Evolutionary conservation across 2,888 invertebrate genomes (phyloP).

Genomic region (Luperina nickerlii): DNA sequence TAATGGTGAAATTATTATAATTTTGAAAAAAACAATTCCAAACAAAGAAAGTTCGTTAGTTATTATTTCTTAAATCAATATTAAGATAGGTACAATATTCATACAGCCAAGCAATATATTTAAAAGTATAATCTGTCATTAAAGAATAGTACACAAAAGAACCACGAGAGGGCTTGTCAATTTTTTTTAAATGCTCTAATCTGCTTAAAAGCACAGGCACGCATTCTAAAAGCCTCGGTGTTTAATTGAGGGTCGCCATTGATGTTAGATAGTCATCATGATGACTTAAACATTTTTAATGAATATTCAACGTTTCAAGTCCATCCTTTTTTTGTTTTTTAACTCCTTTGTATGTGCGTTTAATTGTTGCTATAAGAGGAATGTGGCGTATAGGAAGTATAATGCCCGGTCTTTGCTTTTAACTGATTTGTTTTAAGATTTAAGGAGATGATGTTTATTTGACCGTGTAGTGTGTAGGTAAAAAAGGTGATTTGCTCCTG

Average conservation of each 20-base stretch:
- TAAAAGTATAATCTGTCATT: constrained; percentile 64
- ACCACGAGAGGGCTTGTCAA: constrained; percentile 77
- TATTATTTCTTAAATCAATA: constrained; percentile 34
- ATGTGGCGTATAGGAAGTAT: constrained; percentile 66
- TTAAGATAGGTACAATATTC: constrained; percentile 42
- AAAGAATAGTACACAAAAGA: constrained; percentile 68
- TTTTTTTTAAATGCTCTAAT: constrained; percentile 75
- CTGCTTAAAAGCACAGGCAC: constrained; percentile 77
- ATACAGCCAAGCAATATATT: constrained; percentile 43
- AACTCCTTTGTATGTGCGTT: constrained; percentile 62
- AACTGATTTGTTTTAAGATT: constrained; percentile 62
- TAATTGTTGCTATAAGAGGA: constrained; percentile 70
- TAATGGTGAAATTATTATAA: neutral
- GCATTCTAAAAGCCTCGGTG: constrained; percentile 77
- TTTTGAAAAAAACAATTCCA: neutral
- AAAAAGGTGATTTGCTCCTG: constrained; percentile 15
- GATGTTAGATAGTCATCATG: constrained; percentile 78
- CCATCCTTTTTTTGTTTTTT: constrained; percentile 68
- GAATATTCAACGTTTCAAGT: constrained; percentile 78
- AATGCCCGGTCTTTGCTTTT: constrained; percentile 56
- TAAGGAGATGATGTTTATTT: constrained; percentile 46
- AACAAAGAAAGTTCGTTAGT: constrained; percentile 10
- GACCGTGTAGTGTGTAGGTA: constrained; percentile 16
- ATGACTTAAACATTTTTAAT: constrained; percentile 86
- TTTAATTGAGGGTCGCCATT: constrained; percentile 81